Base-by-base conservation (phyloP, 1,140 invertebrate genomes). In the Alviniconcha marisindica region DNA sequence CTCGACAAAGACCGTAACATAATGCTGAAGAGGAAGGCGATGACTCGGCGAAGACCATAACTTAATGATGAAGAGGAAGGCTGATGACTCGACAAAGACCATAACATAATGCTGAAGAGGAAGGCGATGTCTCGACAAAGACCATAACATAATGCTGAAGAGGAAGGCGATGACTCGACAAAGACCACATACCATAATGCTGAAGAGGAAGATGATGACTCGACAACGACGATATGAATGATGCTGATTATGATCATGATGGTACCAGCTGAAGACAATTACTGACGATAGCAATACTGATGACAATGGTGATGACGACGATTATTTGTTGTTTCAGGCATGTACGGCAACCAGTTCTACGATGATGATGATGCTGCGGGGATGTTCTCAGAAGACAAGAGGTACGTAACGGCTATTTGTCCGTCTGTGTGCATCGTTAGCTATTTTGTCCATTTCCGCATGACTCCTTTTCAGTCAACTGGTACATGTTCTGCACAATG, bases 401-500 rank as follows among this genome's bases (percentile, higher is more conserved):
- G 69, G 63, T 73, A 31, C 3, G 63, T 28, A n/a, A 48, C 10
- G 15, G 48, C 28, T 10, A 14, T 31, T 71, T 31, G 66, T 80
- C 79, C 38, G 79, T 80, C 38, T 83, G 54, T 1, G 51, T 51
- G 7, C 77, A 83, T 2, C 33, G 77, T 2, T 80, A 80, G 81
- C 77, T 80, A 56, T 80, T 80, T 73, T 83, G 77, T 73, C 51
- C 51, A 48, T 83, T 80, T 71, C 78, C 79, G 71, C 51, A 83
- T 42, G 38, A 82, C 33, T 82, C 74, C n/a, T n/a, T n/a, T n/a
- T n/a, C n/a, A n/a, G n/a, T n/a, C n/a, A n/a, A n/a, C n/a, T n/a
- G n/a, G n/a, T n/a, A n/a, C n/a, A n/a, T n/a, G n/a, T n/a, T n/a
- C n/a, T n/a, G n/a, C n/a, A n/a, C n/a, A n/a, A n/a, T n/a, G n/a